Base-by-base conservation (phyloP, 1,140 invertebrate genomes). In the Drosophila athabasca region DNA sequence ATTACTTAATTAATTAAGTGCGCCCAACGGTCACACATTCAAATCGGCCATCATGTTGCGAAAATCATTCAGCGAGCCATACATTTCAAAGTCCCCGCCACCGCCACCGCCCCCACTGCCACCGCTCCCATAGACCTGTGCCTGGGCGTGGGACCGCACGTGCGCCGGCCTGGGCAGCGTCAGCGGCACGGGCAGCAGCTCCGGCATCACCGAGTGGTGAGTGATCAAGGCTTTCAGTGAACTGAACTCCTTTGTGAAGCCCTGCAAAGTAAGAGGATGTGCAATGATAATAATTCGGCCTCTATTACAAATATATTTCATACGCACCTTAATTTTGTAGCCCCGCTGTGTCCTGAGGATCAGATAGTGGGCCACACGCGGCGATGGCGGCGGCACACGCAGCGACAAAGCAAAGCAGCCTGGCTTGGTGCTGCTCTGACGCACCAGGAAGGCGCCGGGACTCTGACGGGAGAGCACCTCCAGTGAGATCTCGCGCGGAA, bases 371-470 rank as follows among this genome's bases (percentile, higher is more conserved):
- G 97, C 97, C 82, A 99, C 98, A 64, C 95, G 94, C 1, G 95
- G 95, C 90, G 98, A 96, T 91, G 97, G 97, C 92, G 97, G 96
- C n/a, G 97, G 98, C 70, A 99, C 98, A 74, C 98, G 94, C 66
- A 99, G 93, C n/a, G 97, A 98, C 49, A 99, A 94, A 48, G 98
- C 98, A 91, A 96, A 98, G 93, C 98, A 99, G 64, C 97, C 97
- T 0, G 96, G 95, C 92, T 99, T 98, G 69, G 96, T 98, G 49
- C 97, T 97, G 91, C 97, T 98, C 91, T 97, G 97, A 39, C 98
- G 94, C 49, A 99, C 97, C 93, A 99, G 96, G 93, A 99, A 99
- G 11, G 97, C 96, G 50, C 98, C 98, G 67, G 98, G 96, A 66
- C 96, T 96, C 92, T 98, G 97, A 79, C 97, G 95, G 61, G 95